Base-by-base conservation (phyloP, 2,113 vertebrate genomes). In the Crocuta crocuta region DNA sequence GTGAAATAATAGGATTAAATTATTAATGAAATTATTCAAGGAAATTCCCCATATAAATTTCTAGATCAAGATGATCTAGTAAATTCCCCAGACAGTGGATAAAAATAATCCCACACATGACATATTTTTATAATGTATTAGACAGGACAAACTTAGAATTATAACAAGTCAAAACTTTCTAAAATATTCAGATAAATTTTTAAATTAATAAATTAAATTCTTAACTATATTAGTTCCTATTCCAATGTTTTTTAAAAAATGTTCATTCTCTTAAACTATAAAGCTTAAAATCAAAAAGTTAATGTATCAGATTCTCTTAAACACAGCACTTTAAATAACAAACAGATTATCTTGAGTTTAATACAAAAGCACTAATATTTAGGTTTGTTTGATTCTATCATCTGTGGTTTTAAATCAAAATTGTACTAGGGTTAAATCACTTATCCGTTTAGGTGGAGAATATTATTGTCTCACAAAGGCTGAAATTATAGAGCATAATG, bases 101-200 rank as follows among this genome's bases (percentile, higher is more conserved):
- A 26, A 55, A 79, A 53, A 70, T 21, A 61, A 76, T n/a, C 12
- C 1, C 48, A 24, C 23, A 71, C 16, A 28, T 63, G 21, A 79
- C 11, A 66, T 66, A 70, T 53, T 90, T 90, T 80, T 85, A 71
- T 63, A 50, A 70, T 35, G 28, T 65, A 79, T 53, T 50, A 85
- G 61, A 90, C 17, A 90, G n/a, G 21, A 79, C 53, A 85, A 45
- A 85, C 45, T 84, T 70, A 78, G 0, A 90, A 94, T 84, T 79
- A 53, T 71, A 90, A 63, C 9, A 84, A 78, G 74, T 84, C 39
- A 70, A 70, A 93, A 84, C 33, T 76, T n/a, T 39, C 7, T 3
- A 79, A 96, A 78, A 24, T 61, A 53, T 39, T 89, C 65, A 82
- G 31, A 26, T 68, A 96, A 89, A 33, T 78, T 96, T 68, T 81